phyloP scores from a whole-genome alignment of 2,113 vertebrate species.

The Corapipo altera region DNA sequence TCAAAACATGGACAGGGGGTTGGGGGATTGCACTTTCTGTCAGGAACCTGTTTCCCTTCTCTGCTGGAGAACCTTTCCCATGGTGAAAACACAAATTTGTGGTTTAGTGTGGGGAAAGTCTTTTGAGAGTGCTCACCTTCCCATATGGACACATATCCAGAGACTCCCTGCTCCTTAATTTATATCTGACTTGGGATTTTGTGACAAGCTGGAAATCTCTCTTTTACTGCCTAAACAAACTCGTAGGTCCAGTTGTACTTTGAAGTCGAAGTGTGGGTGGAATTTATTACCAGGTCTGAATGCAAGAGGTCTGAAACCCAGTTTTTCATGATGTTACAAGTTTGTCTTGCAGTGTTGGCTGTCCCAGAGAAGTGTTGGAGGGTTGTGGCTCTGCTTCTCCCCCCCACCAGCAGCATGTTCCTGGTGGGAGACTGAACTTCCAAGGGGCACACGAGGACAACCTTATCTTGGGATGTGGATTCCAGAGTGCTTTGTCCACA shows the following conservation, averaged over 20 bases:
- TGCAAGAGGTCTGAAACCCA: neutral
- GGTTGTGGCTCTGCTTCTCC: neutral
- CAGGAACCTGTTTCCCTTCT: neutral
- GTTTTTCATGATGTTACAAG: neutral
- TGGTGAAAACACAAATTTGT: neutral
- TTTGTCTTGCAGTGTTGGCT: neutral
- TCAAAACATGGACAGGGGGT: neutral
- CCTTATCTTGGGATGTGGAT: neutral
- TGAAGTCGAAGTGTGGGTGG: neutral
- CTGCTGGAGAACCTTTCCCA: neutral
- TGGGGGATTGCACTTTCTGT: neutral
- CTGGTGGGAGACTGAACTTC: rapidly evolving
- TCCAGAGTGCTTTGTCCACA: neutral
- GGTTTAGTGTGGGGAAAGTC: neutral
- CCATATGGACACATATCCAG: neutral
- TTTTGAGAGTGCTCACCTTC: neutral
- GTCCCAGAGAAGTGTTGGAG: neutral
- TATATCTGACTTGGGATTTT: neutral
- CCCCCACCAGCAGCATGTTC: neutral
- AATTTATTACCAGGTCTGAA: neutral
- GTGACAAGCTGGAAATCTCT: neutral
- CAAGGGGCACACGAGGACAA: neutral
- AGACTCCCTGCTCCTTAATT: neutral
- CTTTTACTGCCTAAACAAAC: neutral
- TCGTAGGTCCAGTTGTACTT: neutral